Conservation (phyloP, 35 echinoderm and acorn worm genomes). For the Nesometra sesokonis region DNA sequence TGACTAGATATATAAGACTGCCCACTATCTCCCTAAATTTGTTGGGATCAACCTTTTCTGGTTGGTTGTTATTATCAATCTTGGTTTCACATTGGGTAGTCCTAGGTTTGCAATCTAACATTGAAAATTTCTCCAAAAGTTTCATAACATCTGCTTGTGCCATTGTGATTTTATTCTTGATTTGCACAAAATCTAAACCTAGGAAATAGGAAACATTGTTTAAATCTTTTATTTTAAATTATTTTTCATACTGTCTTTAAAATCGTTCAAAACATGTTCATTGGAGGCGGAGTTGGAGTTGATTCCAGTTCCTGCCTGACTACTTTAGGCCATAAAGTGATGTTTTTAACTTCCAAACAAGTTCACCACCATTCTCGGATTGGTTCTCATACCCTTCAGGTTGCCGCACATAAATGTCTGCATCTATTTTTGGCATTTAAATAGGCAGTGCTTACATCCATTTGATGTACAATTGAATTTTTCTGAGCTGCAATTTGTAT, state of each 20-base stretch:
- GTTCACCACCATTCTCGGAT: background rate
- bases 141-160: background rate
- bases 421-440: conserved; percentile 27
- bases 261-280: background rate
- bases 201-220: conserved; percentile 6
- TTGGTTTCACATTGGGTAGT: background rate
- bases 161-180: background rate
- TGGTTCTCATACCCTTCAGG: conserved; percentile 18
- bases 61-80: background rate
- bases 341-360: conserved; percentile 23
- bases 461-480: conserved; percentile 30
- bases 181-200: background rate
- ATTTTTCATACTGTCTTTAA: conserved; percentile 3
- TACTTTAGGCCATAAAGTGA: conserved; percentile 35
- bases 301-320: conserved; percentile 40
- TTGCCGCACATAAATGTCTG: conserved; percentile 33
- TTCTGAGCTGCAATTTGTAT: conserved; percentile 33
- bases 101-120: conserved; percentile 1
- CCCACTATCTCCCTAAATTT: conserved; percentile 16
- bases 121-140: conserved; percentile 1
- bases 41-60: background rate
- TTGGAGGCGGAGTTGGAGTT: conserved; percentile 5
- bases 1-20: conserved; percentile 12
- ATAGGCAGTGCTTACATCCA: conserved; percentile 33
- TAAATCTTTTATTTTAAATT: conserved; percentile 20